Conservation (phyloP, 1,140 invertebrate genomes). For the Sarcophaga peregrina region DNA sequence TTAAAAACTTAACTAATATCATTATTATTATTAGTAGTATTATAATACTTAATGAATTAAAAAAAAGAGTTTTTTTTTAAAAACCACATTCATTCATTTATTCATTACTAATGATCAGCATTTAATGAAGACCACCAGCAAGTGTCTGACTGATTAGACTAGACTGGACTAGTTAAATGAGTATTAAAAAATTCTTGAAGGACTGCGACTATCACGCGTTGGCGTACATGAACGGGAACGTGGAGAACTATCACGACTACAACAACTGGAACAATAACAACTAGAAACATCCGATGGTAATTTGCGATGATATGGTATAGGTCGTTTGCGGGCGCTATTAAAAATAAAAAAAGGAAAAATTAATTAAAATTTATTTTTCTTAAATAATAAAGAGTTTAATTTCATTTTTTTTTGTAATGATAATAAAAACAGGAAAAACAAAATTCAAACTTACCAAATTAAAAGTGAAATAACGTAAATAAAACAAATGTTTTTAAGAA, state of each 20-base stretch:
- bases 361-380: constrained; percentile 34
- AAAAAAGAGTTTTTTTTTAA: background rate
- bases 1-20: too few relatives aligned
- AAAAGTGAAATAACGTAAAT: constrained; percentile 14
- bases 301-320: constrained; percentile 88
- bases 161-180: background rate
- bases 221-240: constrained; percentile 51
- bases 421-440: constrained; percentile 14
- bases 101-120: background rate
- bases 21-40: too few relatives aligned
- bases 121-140: background rate
- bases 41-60: too few relatives aligned
- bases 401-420: constrained; percentile 44
- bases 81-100: background rate
- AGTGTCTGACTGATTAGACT: too few relatives aligned
- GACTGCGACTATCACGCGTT: constrained; percentile 57
- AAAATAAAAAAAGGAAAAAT: constrained; percentile 37
- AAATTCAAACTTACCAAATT: constrained; percentile 44
- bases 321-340: constrained; percentile 87
- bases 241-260: constrained; percentile 63
- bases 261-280: constrained; percentile 73
- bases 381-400: constrained; percentile 48
- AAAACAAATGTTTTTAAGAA: background rate
- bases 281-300: constrained; percentile 80
- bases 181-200: constrained; percentile 49